Base-by-base conservation (phyloP, 2,888 invertebrate species). In the Ectemnius cavifrons region DNA sequence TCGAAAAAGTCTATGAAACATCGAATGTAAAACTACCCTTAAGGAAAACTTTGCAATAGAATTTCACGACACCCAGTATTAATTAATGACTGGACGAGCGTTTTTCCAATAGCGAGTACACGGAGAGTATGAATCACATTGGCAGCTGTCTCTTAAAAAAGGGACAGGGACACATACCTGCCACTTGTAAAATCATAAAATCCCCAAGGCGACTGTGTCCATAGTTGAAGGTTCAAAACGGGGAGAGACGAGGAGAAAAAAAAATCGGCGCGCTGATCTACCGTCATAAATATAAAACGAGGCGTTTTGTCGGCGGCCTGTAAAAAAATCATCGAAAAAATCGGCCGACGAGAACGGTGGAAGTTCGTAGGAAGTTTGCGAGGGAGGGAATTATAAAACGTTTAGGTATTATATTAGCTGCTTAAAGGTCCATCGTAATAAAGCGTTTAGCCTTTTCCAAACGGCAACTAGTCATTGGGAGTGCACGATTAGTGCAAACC, bases 271-370 rank as follows among this genome's bases (percentile, higher is more conserved):
- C 75, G 78, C 83, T 88, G 83, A 88, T 89, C 85, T 86, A 77
- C 81, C 77, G 80, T 68, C 85, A 83, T 87, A 89, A 89, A 89
- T 78, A 79, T 80, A 80, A 86, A 88, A 85, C 67, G 83, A 85
- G 71, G 37, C 72, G 81, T 84, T 87, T 87, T 87, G 85, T 86
- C 64, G 67, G 64, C 67, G 75, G 65, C 75, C 75, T 75, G 83
- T 87, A 86, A 87, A 89, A 86, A 83, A 85, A 83, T 84, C 52
- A 84, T 87, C 76, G 84, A 85, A 83, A 82, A 86, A 85, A 78
- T 75, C 61, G 46, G 23, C 46, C 2, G 14, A 47, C 16, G 58
- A 14, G 45, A 23, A 23, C 23, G 23, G 0, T 23, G 23, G 3
- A 23, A 23, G 20, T 56, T 61, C 20, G 27, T 16, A 8, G 20